A percentile compares a stretch with the other conserved stretches of the same genome.
Evolutionary conservation across 2,113 vertebrate genomes (phyloP).

Genomic region (Trichomycterus rosablanca): DNA sequence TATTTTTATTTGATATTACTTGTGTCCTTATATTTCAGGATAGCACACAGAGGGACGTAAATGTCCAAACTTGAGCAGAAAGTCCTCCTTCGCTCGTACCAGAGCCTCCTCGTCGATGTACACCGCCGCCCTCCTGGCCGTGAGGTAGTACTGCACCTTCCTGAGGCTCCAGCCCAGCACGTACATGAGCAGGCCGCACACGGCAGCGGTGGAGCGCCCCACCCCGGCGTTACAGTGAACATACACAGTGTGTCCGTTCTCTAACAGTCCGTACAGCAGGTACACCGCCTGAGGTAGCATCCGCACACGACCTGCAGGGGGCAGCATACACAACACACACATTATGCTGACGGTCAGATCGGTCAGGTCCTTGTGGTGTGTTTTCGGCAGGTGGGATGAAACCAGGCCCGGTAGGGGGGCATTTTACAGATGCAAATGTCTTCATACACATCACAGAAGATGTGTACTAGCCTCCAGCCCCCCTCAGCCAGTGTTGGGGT

Average conservation of each 20-base stretch:
- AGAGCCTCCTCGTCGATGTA: slow-evolving; percentile 93
- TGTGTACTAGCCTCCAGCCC: no score
- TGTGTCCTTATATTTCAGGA: slow-evolving; percentile 46
- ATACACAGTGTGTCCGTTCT: slow-evolving; percentile 87
- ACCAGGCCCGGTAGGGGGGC: no score
- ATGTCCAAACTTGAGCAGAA: slow-evolving; percentile 82
- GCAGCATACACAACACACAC: neutral
- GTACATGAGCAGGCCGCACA: slow-evolving; percentile 88
- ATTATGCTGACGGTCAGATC: no score
- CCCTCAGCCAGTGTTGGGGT: no score
- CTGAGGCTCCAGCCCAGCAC: slow-evolving; percentile 83
- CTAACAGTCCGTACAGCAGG: slow-evolving; percentile 83
- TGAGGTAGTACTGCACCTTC: slow-evolving; percentile 87
- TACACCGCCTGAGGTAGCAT: slow-evolving; percentile 94
- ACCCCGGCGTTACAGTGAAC: slow-evolving; percentile 95
- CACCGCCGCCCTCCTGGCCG: slow-evolving; percentile 76
- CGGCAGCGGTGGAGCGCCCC: slow-evolving; percentile 83
- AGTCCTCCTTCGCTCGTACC: slow-evolving; percentile 76
- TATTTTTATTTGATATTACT: no score
- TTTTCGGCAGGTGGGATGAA: no score
- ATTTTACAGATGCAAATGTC: no score
- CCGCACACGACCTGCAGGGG: slow-evolving; percentile 75
- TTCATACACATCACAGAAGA: no score
- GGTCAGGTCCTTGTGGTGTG: no score
- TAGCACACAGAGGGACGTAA: slow-evolving; percentile 61